These are phyloP conservation scores for Ectobius pallidus DNA, from an alignment of 2,888 invertebrate species.

Conservation along the genomic window DNA sequence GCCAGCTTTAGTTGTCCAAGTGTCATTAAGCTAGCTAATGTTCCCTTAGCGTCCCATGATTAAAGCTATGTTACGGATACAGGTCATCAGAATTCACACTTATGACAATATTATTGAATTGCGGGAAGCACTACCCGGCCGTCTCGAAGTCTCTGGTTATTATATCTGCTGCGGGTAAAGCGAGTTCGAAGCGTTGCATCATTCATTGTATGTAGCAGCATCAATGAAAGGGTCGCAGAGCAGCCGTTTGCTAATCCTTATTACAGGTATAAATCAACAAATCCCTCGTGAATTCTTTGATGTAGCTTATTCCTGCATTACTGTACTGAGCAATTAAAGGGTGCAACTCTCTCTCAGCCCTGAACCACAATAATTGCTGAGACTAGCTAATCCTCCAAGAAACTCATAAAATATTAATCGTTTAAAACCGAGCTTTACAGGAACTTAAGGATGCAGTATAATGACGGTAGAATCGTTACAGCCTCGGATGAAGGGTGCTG, in stretches of 20 bases:
- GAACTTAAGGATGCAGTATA: neutral
- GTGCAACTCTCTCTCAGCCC: no score
- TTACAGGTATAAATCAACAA: neutral
- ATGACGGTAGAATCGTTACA: neutral
- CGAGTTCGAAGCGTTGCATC: neutral
- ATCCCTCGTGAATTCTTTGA: neutral
- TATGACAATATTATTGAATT: no score
- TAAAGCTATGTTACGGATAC: no score
- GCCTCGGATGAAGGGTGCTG: neutral
- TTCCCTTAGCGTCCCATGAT: no score
- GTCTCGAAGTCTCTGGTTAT: no score
- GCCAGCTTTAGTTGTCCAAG: no score
- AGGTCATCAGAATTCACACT: no score
- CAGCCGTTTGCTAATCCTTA: neutral
- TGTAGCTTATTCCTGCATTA: neutral
- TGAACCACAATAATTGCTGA: neutral
- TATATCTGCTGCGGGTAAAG: neutral
- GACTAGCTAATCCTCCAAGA: neutral
- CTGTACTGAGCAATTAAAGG: neutral
- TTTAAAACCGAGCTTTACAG: neutral
- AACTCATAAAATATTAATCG: neutral
- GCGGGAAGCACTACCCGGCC: no score
- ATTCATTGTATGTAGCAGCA: neutral
- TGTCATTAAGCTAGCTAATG: no score
- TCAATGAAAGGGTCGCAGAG: neutral